phyloP scores from a whole-genome alignment of 2,113 vertebrate genomes.

The Trochalopteron elliotii region DNA sequence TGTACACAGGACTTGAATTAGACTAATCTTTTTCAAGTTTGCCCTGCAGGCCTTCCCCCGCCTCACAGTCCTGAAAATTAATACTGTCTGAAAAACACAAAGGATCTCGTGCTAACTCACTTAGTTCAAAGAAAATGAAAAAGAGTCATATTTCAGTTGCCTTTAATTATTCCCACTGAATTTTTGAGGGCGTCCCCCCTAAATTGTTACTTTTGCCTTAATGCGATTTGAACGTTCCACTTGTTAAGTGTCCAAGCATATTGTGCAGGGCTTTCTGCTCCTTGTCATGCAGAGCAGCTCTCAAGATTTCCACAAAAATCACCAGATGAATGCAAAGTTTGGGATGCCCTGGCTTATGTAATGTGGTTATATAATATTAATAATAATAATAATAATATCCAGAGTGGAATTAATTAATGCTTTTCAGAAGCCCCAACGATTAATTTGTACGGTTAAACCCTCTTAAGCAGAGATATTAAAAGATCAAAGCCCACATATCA shows the following conservation, averaged over 20 bases:
- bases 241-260: background rate
- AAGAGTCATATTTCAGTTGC: background rate
- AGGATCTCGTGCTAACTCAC: constrained; percentile 49
- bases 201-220: background rate
- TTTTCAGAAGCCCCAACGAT: background rate
- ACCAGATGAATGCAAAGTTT: background rate
- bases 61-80: constrained; percentile 72
- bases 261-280: background rate
- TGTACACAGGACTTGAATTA: constrained; percentile 68
- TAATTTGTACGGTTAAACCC: constrained; percentile 9
- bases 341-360: background rate
- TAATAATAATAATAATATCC: constrained; percentile 2
- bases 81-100: constrained; percentile 74
- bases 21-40: constrained; percentile 76
- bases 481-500: constrained; percentile 41
- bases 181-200: constrained; percentile 43
- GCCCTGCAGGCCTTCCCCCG: constrained; percentile 52
- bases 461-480: constrained; percentile 37
- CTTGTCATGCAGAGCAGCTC: background rate
- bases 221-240: background rate
- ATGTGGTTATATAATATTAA: background rate
- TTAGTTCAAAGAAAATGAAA: constrained; percentile 51
- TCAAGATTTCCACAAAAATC: background rate
- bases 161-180: constrained; percentile 74
- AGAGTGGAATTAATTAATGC: constrained; percentile 23